A percentile compares a stretch with the other conserved stretches of the same genome.
Conservation (phyloP, 2,113 vertebrate species). For the Callipepla californica region DNA sequence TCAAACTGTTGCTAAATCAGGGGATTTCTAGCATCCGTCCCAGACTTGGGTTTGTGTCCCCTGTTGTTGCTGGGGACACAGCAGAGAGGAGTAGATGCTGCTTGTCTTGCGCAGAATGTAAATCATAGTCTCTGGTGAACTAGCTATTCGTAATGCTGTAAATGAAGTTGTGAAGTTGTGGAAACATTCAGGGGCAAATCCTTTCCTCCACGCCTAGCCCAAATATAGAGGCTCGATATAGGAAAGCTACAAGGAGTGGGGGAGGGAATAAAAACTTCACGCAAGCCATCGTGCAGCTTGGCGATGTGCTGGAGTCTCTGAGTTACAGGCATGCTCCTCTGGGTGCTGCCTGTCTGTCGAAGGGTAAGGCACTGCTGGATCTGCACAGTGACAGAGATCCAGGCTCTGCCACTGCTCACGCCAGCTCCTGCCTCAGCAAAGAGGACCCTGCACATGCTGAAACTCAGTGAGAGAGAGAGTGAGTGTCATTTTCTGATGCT, state of each 20-base stretch:
- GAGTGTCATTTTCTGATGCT: rapidly evolving
- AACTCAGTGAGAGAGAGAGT: background rate
- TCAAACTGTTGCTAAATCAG: background rate
- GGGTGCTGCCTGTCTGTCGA: background rate
- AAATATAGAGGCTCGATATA: background rate
- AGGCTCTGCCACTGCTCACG: background rate
- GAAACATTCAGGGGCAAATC: slow-evolving; percentile 45
- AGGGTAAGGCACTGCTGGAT: background rate
- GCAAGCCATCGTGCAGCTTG: background rate
- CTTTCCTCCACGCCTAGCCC: slow-evolving; percentile 20
- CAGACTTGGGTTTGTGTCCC: background rate
- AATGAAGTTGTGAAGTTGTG: slow-evolving; percentile 38
- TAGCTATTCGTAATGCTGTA: background rate
- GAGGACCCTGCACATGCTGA: background rate
- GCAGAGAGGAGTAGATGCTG: background rate
- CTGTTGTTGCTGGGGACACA: background rate
- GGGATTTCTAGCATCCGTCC: background rate
- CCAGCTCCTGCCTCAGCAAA: background rate
- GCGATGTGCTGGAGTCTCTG: background rate
- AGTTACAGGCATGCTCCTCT: background rate
- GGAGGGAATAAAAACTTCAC: background rate
- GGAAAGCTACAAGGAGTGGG: background rate
- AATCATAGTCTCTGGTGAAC: background rate
- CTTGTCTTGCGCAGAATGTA: slow-evolving; percentile 26
- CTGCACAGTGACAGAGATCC: background rate